Conservation (phyloP, 2,797 vertebrate species). For the Cyclopterus lumpus region DNA sequence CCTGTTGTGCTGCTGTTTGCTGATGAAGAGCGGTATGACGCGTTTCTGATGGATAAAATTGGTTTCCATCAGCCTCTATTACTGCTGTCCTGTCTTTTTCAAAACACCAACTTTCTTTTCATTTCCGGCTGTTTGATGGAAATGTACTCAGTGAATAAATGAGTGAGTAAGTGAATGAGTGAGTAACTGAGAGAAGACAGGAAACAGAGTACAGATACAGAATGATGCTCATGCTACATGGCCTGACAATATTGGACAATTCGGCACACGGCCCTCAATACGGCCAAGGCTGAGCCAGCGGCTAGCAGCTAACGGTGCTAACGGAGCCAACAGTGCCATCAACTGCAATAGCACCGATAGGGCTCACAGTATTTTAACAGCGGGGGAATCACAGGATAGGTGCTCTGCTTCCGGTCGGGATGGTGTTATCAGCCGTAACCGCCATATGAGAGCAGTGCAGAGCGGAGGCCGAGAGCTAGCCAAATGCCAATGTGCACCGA, state of each 20-base stretch:
- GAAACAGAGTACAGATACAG: background rate
- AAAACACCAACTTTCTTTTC: background rate
- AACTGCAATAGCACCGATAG: background rate
- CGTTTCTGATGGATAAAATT: conserved; percentile 2
- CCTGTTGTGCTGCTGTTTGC: conserved; percentile 8
- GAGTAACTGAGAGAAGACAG: background rate
- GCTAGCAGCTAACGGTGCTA: too few relatives aligned
- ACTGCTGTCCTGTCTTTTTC: background rate
- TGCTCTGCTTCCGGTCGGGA: background rate
- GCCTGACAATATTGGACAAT: background rate
- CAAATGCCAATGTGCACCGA: too few relatives aligned
- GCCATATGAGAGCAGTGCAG: too few relatives aligned
- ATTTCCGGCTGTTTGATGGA: background rate
- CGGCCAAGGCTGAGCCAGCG: too few relatives aligned
- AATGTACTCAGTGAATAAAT: background rate
- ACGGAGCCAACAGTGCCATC: too few relatives aligned
- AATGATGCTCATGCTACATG: background rate
- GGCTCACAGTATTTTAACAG: background rate
- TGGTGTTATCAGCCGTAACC: background rate
- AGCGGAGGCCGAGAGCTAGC: too few relatives aligned
- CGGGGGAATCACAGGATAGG: background rate
- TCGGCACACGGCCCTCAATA: background rate
- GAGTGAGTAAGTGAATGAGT: background rate
- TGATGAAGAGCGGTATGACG: background rate
- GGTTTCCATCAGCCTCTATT: conserved; percentile 7